Evolutionary conservation across 2,888 invertebrate genomes (phyloP), one percentile per base, ranked within the genome.

Genomic region (Tortricodes alternella): DNA sequence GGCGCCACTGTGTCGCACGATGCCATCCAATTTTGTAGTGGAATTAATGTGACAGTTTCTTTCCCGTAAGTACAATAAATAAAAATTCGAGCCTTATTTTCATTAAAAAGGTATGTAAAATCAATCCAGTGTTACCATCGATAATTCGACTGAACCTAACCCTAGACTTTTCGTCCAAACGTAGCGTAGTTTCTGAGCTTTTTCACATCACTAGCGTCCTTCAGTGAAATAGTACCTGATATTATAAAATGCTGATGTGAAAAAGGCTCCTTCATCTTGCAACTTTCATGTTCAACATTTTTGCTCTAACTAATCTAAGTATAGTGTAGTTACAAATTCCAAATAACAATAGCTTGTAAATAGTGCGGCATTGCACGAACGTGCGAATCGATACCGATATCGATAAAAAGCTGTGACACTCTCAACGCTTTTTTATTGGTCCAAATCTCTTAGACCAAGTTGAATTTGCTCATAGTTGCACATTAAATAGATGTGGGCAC

Each of bases 391-490:
- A 61, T 57, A 57, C 56, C 50, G 52, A 53, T 62, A 61, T 63
- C 62, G 64, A 64, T 60, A 51, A 62, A 58, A 56, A 53, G 58
- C 71, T 71, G 74, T 74, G 70, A 78, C 66, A 80, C 53, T 18
- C 38, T 11, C 48, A 43, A 58, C 24, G 55, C 58, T 61, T 61
- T 81, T 67, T 61, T 70, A 70, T 78, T 74, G 88, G 85, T 85
- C 84, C 78, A 82, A 78, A 72, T 74, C 71, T 76, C 55, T 72
- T 74, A 77, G 81, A 79, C 70, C 67, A 68, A 80, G 68, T 70
- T 74, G 78, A 74, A 78, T 76, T 84, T 83, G 85, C 87, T 88
- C 87, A 85, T 86, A 87, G 84, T 70, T 78, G 85, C 87, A 87
- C 85, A 70, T 76, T 73, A 67, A 65, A 66, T 80, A 86, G 82